phyloP scores from a whole-genome alignment of 2,797 vertebrate genomes.

The Melopsittacus undulatus region DNA sequence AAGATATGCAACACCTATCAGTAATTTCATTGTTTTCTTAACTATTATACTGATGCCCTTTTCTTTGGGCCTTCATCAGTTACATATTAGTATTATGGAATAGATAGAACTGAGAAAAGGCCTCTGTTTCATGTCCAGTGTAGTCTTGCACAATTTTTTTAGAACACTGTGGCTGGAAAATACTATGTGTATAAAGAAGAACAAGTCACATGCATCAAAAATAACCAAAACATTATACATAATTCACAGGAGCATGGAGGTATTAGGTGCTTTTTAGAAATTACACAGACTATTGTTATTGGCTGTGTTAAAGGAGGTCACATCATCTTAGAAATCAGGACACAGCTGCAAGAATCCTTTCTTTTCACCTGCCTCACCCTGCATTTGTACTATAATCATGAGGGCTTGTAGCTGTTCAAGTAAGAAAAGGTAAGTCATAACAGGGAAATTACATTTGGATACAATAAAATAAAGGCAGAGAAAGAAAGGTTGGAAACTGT shows the following conservation, averaged over 20 bases:
- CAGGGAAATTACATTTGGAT: background rate
- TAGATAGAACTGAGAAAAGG: background rate
- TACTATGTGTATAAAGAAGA: background rate
- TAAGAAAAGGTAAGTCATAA: background rate
- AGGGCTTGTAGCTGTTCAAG: background rate
- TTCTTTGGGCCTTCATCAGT: background rate
- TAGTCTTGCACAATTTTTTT: background rate
- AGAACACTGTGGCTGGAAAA: background rate
- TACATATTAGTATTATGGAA: background rate
- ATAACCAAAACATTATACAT: background rate
- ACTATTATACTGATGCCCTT: background rate
- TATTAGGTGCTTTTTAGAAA: background rate
- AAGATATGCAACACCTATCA: background rate
- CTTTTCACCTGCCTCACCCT: background rate
- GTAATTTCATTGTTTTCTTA: background rate
- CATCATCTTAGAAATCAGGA: background rate
- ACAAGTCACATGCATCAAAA: background rate
- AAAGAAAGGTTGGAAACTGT: background rate
- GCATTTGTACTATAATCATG: background rate
- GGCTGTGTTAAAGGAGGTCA: background rate
- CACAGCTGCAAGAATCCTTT: background rate
- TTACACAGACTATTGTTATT: background rate
- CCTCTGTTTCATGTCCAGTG: background rate
- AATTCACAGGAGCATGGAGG: background rate
- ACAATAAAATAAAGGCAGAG: background rate